Conservation (phyloP, 2,888 invertebrate genomes). For the Lasioglossum vierecki region DNA sequence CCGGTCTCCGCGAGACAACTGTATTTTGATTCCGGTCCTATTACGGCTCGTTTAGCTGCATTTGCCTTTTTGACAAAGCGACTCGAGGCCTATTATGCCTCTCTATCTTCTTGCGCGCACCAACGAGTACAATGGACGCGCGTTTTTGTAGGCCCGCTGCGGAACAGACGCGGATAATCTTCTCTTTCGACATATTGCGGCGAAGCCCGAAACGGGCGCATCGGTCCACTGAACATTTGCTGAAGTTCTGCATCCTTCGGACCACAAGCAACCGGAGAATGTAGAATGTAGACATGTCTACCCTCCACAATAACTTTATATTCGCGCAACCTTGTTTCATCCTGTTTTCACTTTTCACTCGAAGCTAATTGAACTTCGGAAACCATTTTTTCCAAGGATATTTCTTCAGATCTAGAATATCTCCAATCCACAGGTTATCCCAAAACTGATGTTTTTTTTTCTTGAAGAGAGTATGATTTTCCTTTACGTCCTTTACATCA, state of each 20-base stretch:
- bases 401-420: too few species aligned
- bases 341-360: too few species aligned
- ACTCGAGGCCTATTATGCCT: constrained; percentile 77
- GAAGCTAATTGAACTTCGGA: too few species aligned
- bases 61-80: constrained; percentile 84
- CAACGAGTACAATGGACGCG: constrained; percentile 40
- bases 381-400: too few species aligned
- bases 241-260: constrained; percentile 40
- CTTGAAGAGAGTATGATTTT: too few species aligned
- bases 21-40: constrained; percentile 81
- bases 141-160: constrained; percentile 55
- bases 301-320: not conserved
- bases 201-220: constrained; percentile 77
- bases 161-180: constrained; percentile 81
- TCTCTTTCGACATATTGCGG: constrained; percentile 79
- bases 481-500: too few species aligned
- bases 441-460: too few species aligned
- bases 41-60: constrained; percentile 81
- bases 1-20: constrained; percentile 68
- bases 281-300: constrained; percentile 7
- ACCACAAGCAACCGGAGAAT: constrained; percentile 36
- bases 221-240: constrained; percentile 75
- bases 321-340: too few species aligned
- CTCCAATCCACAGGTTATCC: too few species aligned
- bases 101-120: constrained; percentile 28